Evolutionary conservation across 2,888 invertebrate species (phyloP).

Genomic region (Agapetus fuscipes): DNA sequence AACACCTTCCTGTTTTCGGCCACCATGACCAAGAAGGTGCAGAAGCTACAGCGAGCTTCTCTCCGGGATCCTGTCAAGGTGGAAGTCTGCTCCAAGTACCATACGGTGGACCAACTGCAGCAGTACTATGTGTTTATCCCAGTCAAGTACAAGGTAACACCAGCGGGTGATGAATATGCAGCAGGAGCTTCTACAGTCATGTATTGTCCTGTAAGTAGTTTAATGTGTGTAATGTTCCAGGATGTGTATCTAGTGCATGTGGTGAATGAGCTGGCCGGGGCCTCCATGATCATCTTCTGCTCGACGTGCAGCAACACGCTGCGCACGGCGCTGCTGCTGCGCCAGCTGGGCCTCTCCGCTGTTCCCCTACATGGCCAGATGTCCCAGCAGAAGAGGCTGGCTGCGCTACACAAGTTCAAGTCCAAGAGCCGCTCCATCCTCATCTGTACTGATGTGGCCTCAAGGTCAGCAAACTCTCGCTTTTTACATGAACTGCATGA

Average conservation of each 20-base stretch:
- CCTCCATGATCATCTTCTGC: conserved; percentile 96
- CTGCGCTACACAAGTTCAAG: conserved; percentile 93
- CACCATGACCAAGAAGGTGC: conserved; percentile 97
- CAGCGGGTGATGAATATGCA: too few relatives aligned
- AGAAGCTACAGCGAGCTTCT: conserved; percentile 92
- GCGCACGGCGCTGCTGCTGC: conserved; percentile 76
- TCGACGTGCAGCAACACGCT: conserved; percentile 90
- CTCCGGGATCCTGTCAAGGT: conserved; percentile 91
- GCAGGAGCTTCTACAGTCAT: too few relatives aligned
- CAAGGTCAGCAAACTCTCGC: conserved; percentile 58
- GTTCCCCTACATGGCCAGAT: conserved; percentile 99
- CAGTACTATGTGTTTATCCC: conserved; percentile 95
- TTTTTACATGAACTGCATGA: too few relatives aligned
- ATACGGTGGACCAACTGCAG: conserved; percentile 93
- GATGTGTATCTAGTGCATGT: conserved; percentile 95
- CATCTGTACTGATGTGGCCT: conserved; percentile 97
- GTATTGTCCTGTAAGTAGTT: too few relatives aligned
- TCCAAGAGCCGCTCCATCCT: conserved; percentile 87
- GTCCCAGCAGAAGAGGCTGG: conserved; percentile 94
- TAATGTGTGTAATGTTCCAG: too few relatives aligned
- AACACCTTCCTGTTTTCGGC: conserved; percentile 94
- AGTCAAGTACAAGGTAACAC: conserved; percentile 89
- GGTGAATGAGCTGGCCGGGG: conserved; percentile 89
- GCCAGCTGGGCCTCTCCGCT: conserved; percentile 86
- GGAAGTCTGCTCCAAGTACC: conserved; percentile 93